A percentile compares a stretch with the other conserved stretches of the same genome.
phyloP scores from a whole-genome alignment of 2,888 invertebrate genomes.

The Dinocampus coccinellae region DNA sequence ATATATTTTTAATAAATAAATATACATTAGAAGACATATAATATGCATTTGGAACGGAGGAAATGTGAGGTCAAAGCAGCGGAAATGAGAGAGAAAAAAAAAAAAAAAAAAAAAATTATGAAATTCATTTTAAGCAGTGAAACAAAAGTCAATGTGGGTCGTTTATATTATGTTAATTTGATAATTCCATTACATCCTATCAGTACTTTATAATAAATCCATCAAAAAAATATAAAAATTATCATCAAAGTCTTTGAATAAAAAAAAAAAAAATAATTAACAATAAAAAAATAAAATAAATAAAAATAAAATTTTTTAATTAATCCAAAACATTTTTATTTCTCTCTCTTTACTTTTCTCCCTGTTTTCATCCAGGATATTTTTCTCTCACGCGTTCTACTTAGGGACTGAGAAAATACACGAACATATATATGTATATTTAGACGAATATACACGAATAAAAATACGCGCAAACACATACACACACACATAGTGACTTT shows the following conservation, averaged over 20 bases:
- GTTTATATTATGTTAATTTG: not conserved
- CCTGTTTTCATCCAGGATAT: conserved; percentile 7
- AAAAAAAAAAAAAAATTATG: not conserved
- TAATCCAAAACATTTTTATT: too few species aligned
- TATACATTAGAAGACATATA: not conserved
- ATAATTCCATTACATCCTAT: not conserved
- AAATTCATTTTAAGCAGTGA: not conserved
- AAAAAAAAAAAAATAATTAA: not conserved
- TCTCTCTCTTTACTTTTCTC: not conserved
- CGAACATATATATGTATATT: too few species aligned
- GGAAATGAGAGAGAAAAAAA: not conserved
- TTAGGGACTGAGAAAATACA: conserved; percentile 6
- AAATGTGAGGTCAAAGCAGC: not conserved
- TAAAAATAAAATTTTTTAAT: not conserved
- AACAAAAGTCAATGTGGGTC: not conserved
- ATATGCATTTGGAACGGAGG: not conserved
- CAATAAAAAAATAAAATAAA: not conserved
- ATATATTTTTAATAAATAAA: not conserved
- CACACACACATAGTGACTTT: conserved; percentile 33
- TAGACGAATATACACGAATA: not conserved
- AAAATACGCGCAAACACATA: not conserved
- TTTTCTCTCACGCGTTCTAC: conserved; percentile 5
- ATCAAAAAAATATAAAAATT: too few species aligned
- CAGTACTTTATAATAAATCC: not conserved
- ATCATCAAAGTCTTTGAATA: too few species aligned